These are phyloP conservation scores for Sebastiscus tertius DNA, from an alignment of 2,797 vertebrate species.

Conservation along the genomic window DNA sequence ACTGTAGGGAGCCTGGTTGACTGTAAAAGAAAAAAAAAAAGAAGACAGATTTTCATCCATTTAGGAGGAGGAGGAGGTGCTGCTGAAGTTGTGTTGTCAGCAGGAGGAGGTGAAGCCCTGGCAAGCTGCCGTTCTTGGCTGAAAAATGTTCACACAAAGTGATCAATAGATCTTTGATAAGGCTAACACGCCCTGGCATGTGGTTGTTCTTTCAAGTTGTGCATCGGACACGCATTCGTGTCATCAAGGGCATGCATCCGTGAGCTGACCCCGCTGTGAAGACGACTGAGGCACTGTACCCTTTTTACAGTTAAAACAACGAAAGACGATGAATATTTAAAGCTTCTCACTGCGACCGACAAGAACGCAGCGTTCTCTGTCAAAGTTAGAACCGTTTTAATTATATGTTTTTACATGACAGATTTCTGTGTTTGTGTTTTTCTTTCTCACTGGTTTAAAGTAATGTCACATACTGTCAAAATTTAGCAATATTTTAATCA, in stretches of 20 bases:
- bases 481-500: neutral
- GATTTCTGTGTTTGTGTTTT: neutral
- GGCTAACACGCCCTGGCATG: slow-evolving; percentile 30
- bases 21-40: slow-evolving; percentile 56
- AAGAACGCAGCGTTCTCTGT: neutral
- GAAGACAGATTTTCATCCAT: slow-evolving; percentile 70
- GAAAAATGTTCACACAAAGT: slow-evolving; percentile 52
- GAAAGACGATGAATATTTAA: neutral
- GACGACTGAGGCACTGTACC: neutral
- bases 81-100: slow-evolving; percentile 65
- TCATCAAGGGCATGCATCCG: slow-evolving; percentile 34
- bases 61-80: slow-evolving; percentile 60
- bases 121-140: slow-evolving; percentile 43
- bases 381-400: neutral
- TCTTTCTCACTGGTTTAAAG: neutral
- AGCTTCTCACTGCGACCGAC: neutral
- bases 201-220: slow-evolving; percentile 36
- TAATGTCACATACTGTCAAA: neutral
- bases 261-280: slow-evolving; percentile 11
- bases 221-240: slow-evolving; percentile 4
- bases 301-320: neutral
- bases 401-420: neutral
- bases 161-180: slow-evolving; percentile 71
- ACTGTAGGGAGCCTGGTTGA: slow-evolving; percentile 59
- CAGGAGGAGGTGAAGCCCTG: slow-evolving; percentile 52